phyloP scores from a whole-genome alignment of 2,797 vertebrate species.

The Mormyrops boulengeri region DNA sequence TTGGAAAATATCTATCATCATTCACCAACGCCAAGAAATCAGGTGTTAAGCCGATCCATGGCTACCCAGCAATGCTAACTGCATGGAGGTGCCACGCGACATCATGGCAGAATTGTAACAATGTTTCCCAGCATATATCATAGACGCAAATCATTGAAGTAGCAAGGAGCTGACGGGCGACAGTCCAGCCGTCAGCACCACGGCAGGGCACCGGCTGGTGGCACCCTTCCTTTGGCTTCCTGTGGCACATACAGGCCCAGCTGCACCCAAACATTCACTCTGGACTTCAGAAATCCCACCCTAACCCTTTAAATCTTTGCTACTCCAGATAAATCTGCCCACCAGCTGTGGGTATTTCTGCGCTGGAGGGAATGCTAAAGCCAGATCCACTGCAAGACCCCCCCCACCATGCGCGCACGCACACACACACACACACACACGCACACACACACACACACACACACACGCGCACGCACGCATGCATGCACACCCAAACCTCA shows the following conservation, averaged over 20 bases:
- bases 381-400: neutral
- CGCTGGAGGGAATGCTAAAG: neutral
- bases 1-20: neutral
- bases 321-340: slow-evolving; percentile 7
- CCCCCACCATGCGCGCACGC: neutral
- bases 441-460: neutral
- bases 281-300: slow-evolving; percentile 10
- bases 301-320: neutral
- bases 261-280: slow-evolving; percentile 3
- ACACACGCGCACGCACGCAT: neutral
- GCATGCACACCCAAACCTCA: neutral
- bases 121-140: neutral
- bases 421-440: neutral
- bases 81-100: neutral
- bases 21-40: neutral
- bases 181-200: neutral
- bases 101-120: neutral
- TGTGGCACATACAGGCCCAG: neutral
- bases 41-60: neutral
- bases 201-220: neutral
- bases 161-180: neutral
- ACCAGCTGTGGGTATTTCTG: neutral
- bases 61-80: neutral
- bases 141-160: neutral
- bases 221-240: neutral